These are phyloP conservation scores for Halocaridina rubra DNA, from an alignment of 2,888 invertebrate species.

Conservation along the genomic window DNA sequence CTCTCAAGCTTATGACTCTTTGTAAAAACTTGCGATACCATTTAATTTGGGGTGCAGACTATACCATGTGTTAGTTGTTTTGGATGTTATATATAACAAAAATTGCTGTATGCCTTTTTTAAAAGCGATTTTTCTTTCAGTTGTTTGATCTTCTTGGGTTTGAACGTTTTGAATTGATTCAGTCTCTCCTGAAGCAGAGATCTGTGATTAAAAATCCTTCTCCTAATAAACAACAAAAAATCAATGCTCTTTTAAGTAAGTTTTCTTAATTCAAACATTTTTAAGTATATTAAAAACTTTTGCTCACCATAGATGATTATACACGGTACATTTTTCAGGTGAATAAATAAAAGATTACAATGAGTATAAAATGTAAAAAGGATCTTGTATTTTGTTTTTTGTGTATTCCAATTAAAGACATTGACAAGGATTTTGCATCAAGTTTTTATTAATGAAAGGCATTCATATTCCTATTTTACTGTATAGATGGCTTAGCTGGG, in stretches of 20 bases:
- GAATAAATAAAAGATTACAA: too few species aligned
- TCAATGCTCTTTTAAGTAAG: conserved; percentile 47
- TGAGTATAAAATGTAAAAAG: too few species aligned
- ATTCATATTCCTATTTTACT: neutral
- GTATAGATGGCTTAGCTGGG: conserved; percentile 6
- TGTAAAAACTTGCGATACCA: too few species aligned
- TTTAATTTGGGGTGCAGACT: too few species aligned
- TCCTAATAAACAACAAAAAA: conserved; percentile 44
- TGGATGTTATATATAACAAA: neutral
- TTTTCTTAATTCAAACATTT: neutral
- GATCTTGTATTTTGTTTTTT: too few species aligned
- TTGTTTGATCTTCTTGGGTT: conserved; percentile 91
- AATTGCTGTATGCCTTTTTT: neutral
- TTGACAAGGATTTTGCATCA: too few species aligned
- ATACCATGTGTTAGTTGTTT: neutral
- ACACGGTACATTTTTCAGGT: too few species aligned
- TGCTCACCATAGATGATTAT: too few species aligned
- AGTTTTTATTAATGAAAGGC: too few species aligned
- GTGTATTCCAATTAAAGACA: too few species aligned
- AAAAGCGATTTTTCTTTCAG: conserved; percentile 66
- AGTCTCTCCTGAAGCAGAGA: conserved; percentile 76
- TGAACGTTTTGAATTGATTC: conserved; percentile 82
- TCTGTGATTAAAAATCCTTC: conserved; percentile 68
- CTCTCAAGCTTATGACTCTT: too few species aligned
- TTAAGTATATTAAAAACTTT: neutral